Conservation (phyloP, 2,113 vertebrate genomes). For the Gymnocephalus cernua region DNA sequence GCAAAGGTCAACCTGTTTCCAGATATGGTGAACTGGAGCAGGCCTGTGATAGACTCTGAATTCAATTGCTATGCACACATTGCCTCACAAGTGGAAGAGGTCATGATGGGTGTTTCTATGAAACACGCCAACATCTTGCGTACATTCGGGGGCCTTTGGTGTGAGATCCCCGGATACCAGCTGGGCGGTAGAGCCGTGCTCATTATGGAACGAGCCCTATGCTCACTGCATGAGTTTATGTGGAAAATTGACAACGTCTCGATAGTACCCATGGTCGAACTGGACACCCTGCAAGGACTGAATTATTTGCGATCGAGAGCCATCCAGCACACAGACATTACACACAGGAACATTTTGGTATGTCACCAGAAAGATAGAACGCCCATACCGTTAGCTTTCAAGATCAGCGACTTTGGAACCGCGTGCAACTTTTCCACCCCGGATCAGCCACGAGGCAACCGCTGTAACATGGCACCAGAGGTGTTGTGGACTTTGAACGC, state of each 20-base stretch:
- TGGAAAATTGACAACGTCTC: not conserved
- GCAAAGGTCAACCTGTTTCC: conserved; percentile 11
- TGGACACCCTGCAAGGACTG: not conserved
- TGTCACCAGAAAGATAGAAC: not conserved
- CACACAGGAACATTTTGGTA: not conserved
- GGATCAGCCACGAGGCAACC: not conserved
- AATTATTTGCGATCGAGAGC: not conserved
- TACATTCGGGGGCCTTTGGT: not conserved
- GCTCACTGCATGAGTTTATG: not conserved
- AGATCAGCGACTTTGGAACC: conserved; percentile 14
- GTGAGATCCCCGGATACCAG: not conserved
- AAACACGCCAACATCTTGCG: conserved; percentile 1
- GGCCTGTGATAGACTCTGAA: not conserved
- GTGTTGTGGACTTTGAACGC: not conserved
- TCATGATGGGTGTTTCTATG: not conserved
- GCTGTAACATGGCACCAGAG: not conserved
- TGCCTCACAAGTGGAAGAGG: conserved; percentile 1
- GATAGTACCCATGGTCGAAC: not conserved
- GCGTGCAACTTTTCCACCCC: conserved; percentile 10
- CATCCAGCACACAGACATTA: conserved; percentile 10
- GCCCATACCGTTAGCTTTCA: not conserved
- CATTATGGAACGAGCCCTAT: conserved; percentile 1
- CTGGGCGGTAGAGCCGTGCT: not conserved
- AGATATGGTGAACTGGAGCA: conserved; percentile 3
- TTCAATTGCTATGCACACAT: not conserved